Base-by-base conservation (phyloP, 1,140 invertebrate genomes). In the Schlechtendalia chinensis region DNA sequence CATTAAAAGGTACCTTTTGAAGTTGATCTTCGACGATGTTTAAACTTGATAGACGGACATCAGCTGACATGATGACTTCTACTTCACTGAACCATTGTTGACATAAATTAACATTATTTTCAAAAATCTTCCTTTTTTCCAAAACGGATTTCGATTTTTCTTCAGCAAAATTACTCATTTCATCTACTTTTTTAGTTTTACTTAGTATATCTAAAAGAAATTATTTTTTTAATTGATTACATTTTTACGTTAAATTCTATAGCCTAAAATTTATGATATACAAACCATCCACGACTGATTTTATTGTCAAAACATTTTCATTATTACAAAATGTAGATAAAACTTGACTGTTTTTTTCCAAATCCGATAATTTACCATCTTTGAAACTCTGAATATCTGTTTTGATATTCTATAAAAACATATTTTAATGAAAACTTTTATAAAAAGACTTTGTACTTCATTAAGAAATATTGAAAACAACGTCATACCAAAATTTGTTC, bases 11-110 rank as follows among this genome's bases (percentile, higher is more conserved):
- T 85, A 90, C 88, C 85, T 95, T 95, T 0, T 89, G 88, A 56
- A 95, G 85, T 84, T 96, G 94, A 86, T 96, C 94, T 85, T 94
- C 91, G 45, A 96, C 86, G 0, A 95, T 88, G 82, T 93, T 92
- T 16, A 95, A 86, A 83, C 89, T 94, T 1, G 92, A 90, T 27
- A 91, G 90, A 69, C 92, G 88, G 5, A 96, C 85, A 83, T 96
- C 94, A 50, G 91, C 89, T 17, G 92, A 91, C 0, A 93, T 90
- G 17, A 93, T 91, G 11, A 94, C 92, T 87, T 96, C 94, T 65
- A 93, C 93, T 88, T 96, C 91, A 74, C 93, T 93, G 24, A 96
- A 87, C 94, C 94, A 96, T 82, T 93, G 90, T 82, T 93, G 89
- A 84, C 92, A 93, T 83, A 92, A 91, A 80, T 93, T 91, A 61